These are phyloP conservation scores for Gibbula magus DNA, from an alignment of 2,888 invertebrate species.

Conservation along the genomic window DNA sequence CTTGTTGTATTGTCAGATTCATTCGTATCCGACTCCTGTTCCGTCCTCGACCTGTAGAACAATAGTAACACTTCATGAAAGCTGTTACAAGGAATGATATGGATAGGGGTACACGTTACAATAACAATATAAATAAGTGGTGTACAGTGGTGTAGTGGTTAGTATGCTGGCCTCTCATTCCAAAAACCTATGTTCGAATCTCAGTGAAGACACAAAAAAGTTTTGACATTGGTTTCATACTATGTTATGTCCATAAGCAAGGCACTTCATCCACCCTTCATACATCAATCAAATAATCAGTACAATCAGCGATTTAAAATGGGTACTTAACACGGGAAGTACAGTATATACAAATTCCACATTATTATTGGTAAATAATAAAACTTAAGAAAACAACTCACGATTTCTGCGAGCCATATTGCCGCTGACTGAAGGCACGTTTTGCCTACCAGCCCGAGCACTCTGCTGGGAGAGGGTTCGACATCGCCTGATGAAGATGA, in stretches of 20 bases:
- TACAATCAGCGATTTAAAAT: not conserved
- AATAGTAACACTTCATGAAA: not conserved
- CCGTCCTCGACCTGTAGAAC: slow-evolving; percentile 23
- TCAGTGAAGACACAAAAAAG: not conserved
- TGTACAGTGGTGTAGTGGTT: too few species aligned
- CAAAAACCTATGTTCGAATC: not conserved
- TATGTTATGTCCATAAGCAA: too few species aligned
- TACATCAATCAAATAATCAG: too few species aligned
- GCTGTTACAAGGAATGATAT: not conserved
- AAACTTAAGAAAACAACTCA: not conserved
- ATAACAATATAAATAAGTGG: not conserved
- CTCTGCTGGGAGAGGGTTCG: slow-evolving; percentile 40
- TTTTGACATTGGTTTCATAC: too few species aligned
- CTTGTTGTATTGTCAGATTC: slow-evolving; percentile 43
- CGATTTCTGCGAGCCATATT: slow-evolving; percentile 12
- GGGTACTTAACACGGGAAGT: not conserved
- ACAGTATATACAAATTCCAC: not conserved
- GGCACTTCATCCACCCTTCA: too few species aligned
- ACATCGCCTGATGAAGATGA: slow-evolving; percentile 63
- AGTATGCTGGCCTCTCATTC: too few species aligned
- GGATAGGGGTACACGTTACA: too few species aligned
- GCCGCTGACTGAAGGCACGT: not conserved
- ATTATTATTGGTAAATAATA: too few species aligned
- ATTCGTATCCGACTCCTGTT: slow-evolving; percentile 32
- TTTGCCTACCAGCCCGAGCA: not conserved